Base-by-base conservation (phyloP, 2,797 vertebrate species). In the Enteromius treurensis region DNA sequence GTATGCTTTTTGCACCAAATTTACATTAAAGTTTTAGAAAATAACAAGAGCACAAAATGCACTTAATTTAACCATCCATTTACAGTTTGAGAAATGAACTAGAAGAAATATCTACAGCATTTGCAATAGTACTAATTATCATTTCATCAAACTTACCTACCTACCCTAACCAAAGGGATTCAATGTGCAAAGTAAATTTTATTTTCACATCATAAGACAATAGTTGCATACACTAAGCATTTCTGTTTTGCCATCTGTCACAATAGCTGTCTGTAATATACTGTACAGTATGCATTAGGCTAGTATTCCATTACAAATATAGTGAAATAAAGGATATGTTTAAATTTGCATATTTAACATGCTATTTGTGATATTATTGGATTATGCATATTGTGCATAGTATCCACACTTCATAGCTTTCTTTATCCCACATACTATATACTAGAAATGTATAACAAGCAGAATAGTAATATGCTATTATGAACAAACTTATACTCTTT, bases 1-100 rank as follows among this genome's bases (percentile, higher is more conserved):
- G 13, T 40, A 23, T 40, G 21, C 49, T 58, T 34, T 75, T 53
- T n/a, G 32, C 21, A 62, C 40, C 80, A 76, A 32, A 73, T 84
- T 65, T 29, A 82, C 11, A 55, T n/a, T 8, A 23, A 58, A 53
- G 47, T 11, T 71, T 71, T 14, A 17, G 14, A 26, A 17, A 17
- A 73, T 51, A 34, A 74, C 17, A 74, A 51, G 26, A 21, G 29
- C 19, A 34, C 47, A 51, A 17, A 53, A 6, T 34, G 70, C 14
- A 51, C 29, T 32, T 73, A 13, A 32, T 51, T 9, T 21, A 74
- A 74, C 5, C 47, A 13, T 21, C 32, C 4, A 51, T 34, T 73
- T 51, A 0, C 17, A 3, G 17, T 73, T 73, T 21, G 19, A 73
- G 51, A 21, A 32, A 73, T 73, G 4, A 32, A 32, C 26, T 17